Base-by-base conservation (phyloP, 2,888 invertebrate genomes). In the Philereme vetulata region DNA sequence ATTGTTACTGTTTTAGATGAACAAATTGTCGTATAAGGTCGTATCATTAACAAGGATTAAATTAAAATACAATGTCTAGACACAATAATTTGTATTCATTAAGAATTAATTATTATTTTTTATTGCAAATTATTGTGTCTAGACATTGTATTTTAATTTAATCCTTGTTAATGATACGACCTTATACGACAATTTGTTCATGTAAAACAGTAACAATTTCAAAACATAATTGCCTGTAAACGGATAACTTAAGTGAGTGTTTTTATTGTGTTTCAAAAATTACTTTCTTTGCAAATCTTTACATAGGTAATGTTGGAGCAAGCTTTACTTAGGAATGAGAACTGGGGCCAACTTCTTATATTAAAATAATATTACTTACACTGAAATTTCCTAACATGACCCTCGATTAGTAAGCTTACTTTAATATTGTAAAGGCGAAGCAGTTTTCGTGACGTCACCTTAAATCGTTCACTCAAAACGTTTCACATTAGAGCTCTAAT, bases 61-160 rank as follows among this genome's bases (percentile, higher is more conserved):
- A 53, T 51, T 60, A 47, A 68, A 68, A 60, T 50, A 40, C 34
- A 42, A 53, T 47, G 68, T 72, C 68, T 71, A 72, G 70, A 72
- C 67, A 40, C 50, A 47, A 40, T 46, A 47, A 62, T 74, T 72
- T 68, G 60, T 66, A 70, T 74, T 51, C 51, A 70, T 75, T 67
- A 47, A 46, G 60, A 72, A 68, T 68, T 69, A 53, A 51, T 21
- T 11, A 21, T 44, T 44, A 21, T 44, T 38, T 38, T 1, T 21
- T 21, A 21, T 21, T 38, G 38, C 38, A 38, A 7, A 74, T 62
- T 47, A 46, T 40, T 47, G 50, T 40, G 67, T 72, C 70, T 72
- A 71, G 68, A 72, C 68, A 47, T 53, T 42, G 34, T 40, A 50
- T 60, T 68, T 68, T 47, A 60, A 51, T 53, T 6, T 45, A 38